Evolutionary conservation across 2,797 vertebrate species (phyloP).

Genomic region (Hoplostethus mediterraneus): DNA sequence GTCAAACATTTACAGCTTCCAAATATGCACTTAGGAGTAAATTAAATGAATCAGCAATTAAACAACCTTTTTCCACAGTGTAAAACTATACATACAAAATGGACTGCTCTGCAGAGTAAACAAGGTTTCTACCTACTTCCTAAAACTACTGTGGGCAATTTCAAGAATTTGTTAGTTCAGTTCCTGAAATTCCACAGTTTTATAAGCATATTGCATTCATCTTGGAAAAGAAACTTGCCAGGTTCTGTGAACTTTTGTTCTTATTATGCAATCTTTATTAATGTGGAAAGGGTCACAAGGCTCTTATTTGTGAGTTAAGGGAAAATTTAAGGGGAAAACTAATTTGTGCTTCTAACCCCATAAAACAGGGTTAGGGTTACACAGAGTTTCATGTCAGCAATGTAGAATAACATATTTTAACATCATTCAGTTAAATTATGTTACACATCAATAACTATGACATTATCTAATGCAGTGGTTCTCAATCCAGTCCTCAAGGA

Average conservation of each 20-base stretch:
- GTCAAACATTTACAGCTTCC: conserved; percentile 65
- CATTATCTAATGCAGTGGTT: too few species aligned
- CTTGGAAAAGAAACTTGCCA: conserved; percentile 1
- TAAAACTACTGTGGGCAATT: conserved; percentile 17
- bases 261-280: neutral
- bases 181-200: conserved; percentile 24
- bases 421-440: too few species aligned
- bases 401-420: too few species aligned
- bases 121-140: conserved; percentile 28
- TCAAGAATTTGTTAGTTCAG: conserved; percentile 24
- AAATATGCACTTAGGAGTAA: conserved; percentile 63
- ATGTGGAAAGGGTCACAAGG: too few species aligned
- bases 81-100: conserved; percentile 37
- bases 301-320: too few species aligned
- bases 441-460: too few species aligned
- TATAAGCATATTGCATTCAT: neutral
- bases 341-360: too few species aligned
- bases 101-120: conserved; percentile 12
- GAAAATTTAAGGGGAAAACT: too few species aligned
- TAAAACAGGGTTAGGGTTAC: too few species aligned
- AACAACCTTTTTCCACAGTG: conserved; percentile 33
- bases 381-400: too few species aligned
- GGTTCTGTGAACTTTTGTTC: neutral
- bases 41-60: conserved; percentile 60
- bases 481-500: too few species aligned